Base-by-base conservation (phyloP, 2,797 vertebrate species). In the Prionace glauca region DNA sequence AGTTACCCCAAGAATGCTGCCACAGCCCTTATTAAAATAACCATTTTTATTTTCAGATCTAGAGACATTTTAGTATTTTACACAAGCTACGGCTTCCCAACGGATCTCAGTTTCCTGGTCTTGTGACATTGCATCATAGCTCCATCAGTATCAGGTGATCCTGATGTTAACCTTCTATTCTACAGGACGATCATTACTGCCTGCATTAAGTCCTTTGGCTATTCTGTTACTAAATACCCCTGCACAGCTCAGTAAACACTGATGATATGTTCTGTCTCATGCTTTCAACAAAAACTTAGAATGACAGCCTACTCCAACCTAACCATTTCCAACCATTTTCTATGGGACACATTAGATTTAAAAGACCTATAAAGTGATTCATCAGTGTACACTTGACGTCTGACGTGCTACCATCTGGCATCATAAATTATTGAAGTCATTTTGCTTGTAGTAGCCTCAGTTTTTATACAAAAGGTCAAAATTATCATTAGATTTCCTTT, bases 401-500 rank as follows among this genome's bases (percentile, higher is more conserved):
- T 32, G 26, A 62, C 14, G 4, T 91, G 56, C 20, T 91, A 91
- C 60, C 88, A 91, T 87, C 29, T 62, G 69, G 71, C 72, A 50
- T 95, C 29, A 95, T 45, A 50, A 96, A 96, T 96, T 32, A 95
- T 0, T 65, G 1, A 95, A 95, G 69, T 14, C 41, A 69, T 12
- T 90, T 26, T 95, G 91, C 95, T 62, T 12, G 14, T 94, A 20
- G 69, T 26, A 72, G 95, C 24, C 62, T 95, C 77, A 36, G 93
- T 71, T n/a, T 95, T 92, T 20, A 94, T 81, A 95, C 41, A 96
- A 96, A 96, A 94, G 41, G 87, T 62, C n/a, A 95, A 20, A 1
- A 7, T 90, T 95, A 95, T 90, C 16, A 2, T 71, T 62, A 10
- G 1, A 96, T 95, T 96, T 96, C 77, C 79, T 96, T 96, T 96